phyloP scores from a whole-genome alignment of 2,797 vertebrate species.

The Molossus molossus region DNA sequence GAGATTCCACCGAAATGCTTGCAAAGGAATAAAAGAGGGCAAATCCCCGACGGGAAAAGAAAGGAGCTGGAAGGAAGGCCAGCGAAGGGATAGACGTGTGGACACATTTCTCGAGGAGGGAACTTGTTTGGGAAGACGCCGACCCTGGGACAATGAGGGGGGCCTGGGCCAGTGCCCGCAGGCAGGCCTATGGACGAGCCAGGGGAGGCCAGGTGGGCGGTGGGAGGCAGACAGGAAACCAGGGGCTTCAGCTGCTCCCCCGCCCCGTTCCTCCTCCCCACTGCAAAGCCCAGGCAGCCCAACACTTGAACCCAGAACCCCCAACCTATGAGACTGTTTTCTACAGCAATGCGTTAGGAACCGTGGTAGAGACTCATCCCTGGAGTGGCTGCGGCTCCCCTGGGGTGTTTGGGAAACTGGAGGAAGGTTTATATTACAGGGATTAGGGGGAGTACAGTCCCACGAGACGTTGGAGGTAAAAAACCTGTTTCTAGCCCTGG shows the following conservation, averaged over 20 bases:
- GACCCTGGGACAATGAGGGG: neutral
- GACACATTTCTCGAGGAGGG: neutral
- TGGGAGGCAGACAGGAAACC: neutral
- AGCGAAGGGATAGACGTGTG: neutral
- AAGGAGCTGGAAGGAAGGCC: neutral
- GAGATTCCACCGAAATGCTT: neutral
- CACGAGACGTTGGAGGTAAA: neutral
- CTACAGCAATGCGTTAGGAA: neutral
- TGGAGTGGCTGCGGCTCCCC: neutral
- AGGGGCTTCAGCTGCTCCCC: neutral
- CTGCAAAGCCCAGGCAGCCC: neutral
- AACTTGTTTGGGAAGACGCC: neutral
- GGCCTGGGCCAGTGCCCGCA: neutral
- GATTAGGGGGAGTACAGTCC: neutral
- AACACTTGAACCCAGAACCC: neutral
- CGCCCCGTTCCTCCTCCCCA: neutral
- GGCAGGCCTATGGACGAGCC: neutral
- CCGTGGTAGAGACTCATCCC: neutral
- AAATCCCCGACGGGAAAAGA: neutral
- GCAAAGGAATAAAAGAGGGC: neutral
- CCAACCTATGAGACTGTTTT: neutral
- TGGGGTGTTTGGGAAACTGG: neutral
- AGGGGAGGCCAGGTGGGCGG: neutral
- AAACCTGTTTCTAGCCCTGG: neutral
- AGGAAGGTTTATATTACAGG: neutral